Evolutionary conservation across 92 coral and sea anemone species (phyloP).

Genomic region (Chrysogorgia sp.): DNA sequence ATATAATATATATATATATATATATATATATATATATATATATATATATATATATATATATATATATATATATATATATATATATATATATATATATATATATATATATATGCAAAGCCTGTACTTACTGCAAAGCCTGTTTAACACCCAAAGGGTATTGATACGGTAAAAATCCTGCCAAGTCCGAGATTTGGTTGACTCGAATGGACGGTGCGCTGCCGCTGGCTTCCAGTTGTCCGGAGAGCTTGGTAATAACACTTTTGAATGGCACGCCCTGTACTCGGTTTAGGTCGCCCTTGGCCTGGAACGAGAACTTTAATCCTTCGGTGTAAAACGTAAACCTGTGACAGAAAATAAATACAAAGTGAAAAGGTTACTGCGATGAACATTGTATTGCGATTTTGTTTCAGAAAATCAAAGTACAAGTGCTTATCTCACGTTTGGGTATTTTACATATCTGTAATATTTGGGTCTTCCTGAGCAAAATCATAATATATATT

Average conservation of each 20-base stretch:
- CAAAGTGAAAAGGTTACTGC: not conserved
- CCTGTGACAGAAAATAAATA: slow-evolving; percentile 42
- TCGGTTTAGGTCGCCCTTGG: slow-evolving; percentile 75
- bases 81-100: no score
- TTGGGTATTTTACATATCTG: no score
- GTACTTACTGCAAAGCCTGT: slow-evolving; percentile 79
- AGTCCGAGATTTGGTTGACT: slow-evolving; percentile 64
- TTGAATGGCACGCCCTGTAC: slow-evolving; percentile 68
- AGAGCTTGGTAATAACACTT: slow-evolving; percentile 72
- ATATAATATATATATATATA: no score
- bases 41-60: no score
- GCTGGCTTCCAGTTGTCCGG: slow-evolving; percentile 65
- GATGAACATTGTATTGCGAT: no score
- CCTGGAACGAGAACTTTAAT: slow-evolving; percentile 81
- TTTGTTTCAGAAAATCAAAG: no score
- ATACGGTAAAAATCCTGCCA: slow-evolving; percentile 62
- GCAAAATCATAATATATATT: no score
- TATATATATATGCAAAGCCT: no score
- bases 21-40: no score
- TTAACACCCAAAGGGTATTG: slow-evolving; percentile 60
- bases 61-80: no score
- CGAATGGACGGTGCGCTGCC: slow-evolving; percentile 59
- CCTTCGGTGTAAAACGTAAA: slow-evolving; percentile 92
- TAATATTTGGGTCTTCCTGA: no score
- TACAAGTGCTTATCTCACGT: no score